Evolutionary conservation across 64 coral and sea anemone species (phyloP), one percentile per base, ranked within the genome.

Genomic region (Montipora foliosa): DNA sequence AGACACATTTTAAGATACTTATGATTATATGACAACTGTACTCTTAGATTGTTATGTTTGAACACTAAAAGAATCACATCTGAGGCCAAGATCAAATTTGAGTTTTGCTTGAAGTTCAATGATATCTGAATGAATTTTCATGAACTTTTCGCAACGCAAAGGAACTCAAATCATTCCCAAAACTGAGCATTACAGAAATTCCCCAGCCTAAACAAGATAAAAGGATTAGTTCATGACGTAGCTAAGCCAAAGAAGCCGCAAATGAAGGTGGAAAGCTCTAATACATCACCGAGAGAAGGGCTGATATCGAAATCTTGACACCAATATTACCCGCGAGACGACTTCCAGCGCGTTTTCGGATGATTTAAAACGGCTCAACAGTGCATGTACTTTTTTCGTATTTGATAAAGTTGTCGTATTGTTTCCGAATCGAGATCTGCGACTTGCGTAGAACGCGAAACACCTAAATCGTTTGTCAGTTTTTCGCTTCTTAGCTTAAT

Each of bases 161-260:
- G 45, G 80, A 44, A 64, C n/a, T 24, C 0, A n/a, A 70, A 86
- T 48, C 66, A 71, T 72, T 64, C 45, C 17, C 20, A 72, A 49
- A 86, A 86, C 62, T 12, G 47, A 16, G 82, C 82, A 86, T 86
- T 86, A 72, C 66, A 86, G 82, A 86, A 86, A 86, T 86, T 86
- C 82, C 82, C 82, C 82, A 16, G 10, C 17, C 82, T 70, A 86
- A 86, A 71, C 82, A 86, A 86, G 82, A 86, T 86, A 86, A 86
- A 86, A 72, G 82, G 82, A 86, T 86, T 86, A 86, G 67, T 48
- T 49, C 8, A 86, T 86, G 82, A 86, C 82, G 82, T 86, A 86
- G 37, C 45, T 51, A 51, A 86, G 44, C 82, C 16, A 86, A 86
- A 86, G 46, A 64, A 86, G 82, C 82, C 82, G 82, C 62, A 86